Evolutionary conservation across 30 jellyfish, hydroid and myxozoan species (phyloP).

Genomic region (Catostylus mosaicus): DNA sequence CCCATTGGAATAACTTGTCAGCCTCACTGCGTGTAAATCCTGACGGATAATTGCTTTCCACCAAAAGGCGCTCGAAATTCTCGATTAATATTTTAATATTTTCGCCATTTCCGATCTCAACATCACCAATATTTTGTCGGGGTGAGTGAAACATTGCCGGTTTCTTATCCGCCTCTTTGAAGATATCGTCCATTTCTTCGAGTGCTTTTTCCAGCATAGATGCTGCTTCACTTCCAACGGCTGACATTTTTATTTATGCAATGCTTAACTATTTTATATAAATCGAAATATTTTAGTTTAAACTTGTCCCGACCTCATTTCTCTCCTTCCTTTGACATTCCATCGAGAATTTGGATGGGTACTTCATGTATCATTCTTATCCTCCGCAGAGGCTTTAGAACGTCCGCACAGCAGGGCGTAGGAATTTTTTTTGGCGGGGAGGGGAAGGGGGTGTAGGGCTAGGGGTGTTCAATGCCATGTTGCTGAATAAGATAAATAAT

Average conservation of each 20-base stretch:
- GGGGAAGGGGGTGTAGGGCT: too few species aligned
- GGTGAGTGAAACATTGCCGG: slow-evolving; percentile 48
- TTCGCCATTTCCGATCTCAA: slow-evolving; percentile 15
- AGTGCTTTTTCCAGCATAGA: slow-evolving; percentile 96
- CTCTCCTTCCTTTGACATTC: neutral
- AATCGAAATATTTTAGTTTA: neutral
- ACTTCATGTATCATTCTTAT: slow-evolving; percentile 11
- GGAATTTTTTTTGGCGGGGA: too few species aligned
- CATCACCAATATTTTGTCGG: slow-evolving; percentile 12
- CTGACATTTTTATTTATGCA: slow-evolving; percentile 73
- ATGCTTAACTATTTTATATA: neutral
- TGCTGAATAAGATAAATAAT: too few species aligned
- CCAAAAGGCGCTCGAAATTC: slow-evolving; percentile 68
- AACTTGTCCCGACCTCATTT: neutral
- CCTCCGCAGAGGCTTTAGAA: slow-evolving; percentile 29
- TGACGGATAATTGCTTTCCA: slow-evolving; percentile 61
- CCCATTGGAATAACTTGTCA: slow-evolving; percentile 39
- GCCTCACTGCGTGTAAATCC: slow-evolving; percentile 61
- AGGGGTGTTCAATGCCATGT: too few species aligned
- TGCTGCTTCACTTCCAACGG: slow-evolving; percentile 99
- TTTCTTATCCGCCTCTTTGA: slow-evolving; percentile 74
- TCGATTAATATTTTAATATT: slow-evolving; percentile 59
- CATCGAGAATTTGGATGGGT: neutral
- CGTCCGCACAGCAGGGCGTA: too few species aligned
- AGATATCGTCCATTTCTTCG: slow-evolving; percentile 98